Conservation (phyloP, 2,797 vertebrate genomes). For the Cynodonichthys magdalenae region DNA sequence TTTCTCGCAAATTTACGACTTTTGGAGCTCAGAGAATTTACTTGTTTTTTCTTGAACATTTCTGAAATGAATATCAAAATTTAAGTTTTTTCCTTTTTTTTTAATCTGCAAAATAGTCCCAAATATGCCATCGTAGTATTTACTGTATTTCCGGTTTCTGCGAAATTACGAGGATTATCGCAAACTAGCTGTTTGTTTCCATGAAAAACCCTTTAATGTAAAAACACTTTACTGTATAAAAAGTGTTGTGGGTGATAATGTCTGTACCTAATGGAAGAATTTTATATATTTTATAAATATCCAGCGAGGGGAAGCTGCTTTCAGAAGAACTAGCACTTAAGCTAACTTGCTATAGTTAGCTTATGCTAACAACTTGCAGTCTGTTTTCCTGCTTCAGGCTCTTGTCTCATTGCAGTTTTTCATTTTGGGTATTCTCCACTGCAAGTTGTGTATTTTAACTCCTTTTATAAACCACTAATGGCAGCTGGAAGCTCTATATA, state of each 20-base stretch:
- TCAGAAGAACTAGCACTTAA: conserved; percentile 5
- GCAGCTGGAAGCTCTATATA: conserved; percentile 45
- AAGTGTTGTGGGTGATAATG: background rate
- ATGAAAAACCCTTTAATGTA: too few species aligned
- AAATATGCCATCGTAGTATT: too few species aligned
- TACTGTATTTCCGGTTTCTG: too few species aligned
- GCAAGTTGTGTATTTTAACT: conserved; percentile 18
- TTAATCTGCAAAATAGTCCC: too few species aligned
- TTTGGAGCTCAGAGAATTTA: too few species aligned
- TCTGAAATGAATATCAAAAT: too few species aligned
- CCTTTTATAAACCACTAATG: conserved; percentile 57
- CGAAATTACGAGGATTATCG: too few species aligned
- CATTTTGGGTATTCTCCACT: conserved; percentile 6
- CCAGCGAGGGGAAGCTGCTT: background rate
- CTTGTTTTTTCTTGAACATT: too few species aligned
- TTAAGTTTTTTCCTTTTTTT: too few species aligned
- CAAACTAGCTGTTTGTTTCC: too few species aligned
- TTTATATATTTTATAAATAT: background rate
- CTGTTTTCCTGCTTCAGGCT: conserved; percentile 12
- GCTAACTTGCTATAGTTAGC: background rate
- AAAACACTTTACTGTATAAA: too few species aligned
- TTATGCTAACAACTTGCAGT: background rate
- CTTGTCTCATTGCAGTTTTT: background rate
- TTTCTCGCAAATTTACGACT: too few species aligned
- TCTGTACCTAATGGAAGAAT: background rate